Evolutionary conservation across 2,888 invertebrate genomes (phyloP).

Genomic region (Agrochola lychnidis): DNA sequence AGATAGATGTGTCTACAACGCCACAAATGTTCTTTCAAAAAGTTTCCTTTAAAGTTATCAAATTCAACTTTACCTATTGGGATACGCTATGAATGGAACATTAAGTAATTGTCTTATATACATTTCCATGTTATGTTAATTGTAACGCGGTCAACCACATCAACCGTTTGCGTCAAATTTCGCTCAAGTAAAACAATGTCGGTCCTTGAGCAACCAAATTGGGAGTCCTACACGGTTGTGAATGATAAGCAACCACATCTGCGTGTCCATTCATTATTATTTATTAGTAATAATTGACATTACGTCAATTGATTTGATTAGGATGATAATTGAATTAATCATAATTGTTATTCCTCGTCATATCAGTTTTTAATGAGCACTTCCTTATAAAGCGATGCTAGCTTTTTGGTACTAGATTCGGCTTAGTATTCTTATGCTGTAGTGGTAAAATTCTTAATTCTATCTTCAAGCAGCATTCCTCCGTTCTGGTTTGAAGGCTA

Average conservation of each 20-base stretch:
- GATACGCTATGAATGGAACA: not conserved
- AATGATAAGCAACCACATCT: slow-evolving; percentile 38
- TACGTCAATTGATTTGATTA: slow-evolving; percentile 50
- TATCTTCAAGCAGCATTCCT: not conserved
- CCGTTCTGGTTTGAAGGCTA: not conserved
- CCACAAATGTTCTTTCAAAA: no score
- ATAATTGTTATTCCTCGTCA: slow-evolving; percentile 33
- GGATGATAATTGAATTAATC: slow-evolving; percentile 27
- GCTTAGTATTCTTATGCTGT: not conserved
- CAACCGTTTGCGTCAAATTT: slow-evolving; percentile 50
- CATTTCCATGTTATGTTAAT: slow-evolving; percentile 12
- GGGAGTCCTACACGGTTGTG: slow-evolving; percentile 22
- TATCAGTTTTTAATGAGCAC: not conserved
- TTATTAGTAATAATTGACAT: slow-evolving; percentile 28
- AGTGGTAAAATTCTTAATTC: not conserved
- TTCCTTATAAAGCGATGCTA: not conserved
- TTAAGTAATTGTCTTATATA: not conserved
- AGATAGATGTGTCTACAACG: no score
- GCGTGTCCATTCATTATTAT: slow-evolving; percentile 44
- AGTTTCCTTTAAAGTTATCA: no score
- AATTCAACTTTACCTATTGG: no score
- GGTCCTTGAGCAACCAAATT: slow-evolving; percentile 55
- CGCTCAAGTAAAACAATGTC: slow-evolving; percentile 51
- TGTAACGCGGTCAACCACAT: slow-evolving; percentile 47
- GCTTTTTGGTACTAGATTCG: not conserved